Conservation (phyloP, 2,797 vertebrate genomes). For the Acanthiza pusilla region DNA sequence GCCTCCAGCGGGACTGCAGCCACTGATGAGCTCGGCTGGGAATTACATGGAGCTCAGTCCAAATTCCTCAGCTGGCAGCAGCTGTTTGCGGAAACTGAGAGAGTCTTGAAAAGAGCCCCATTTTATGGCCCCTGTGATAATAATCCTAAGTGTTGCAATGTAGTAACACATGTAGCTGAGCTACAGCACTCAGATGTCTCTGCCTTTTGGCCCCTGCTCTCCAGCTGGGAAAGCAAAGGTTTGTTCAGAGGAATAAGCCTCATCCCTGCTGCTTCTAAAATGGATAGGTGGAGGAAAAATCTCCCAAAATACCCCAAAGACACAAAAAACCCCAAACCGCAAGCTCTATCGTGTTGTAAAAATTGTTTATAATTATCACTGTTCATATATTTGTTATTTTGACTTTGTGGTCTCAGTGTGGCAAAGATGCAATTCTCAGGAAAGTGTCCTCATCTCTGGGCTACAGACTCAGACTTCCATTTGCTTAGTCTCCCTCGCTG, state of each 20-base stretch:
- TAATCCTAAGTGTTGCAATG: slow-evolving; percentile 15
- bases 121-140: slow-evolving; percentile 49
- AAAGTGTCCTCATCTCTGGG: neutral
- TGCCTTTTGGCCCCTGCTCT: neutral
- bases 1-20: neutral
- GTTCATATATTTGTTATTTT: neutral
- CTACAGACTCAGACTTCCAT: neutral
- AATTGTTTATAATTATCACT: neutral
- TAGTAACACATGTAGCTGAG: neutral
- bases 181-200: neutral
- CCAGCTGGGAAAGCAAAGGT: neutral
- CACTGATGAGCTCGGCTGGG: neutral
- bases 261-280: neutral
- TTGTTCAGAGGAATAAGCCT: neutral
- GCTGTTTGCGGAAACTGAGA: slow-evolving; percentile 13
- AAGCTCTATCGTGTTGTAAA: neutral
- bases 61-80: slow-evolving; percentile 56
- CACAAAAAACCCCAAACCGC: neutral
- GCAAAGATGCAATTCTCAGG: neutral
- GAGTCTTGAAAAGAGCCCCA: slow-evolving; percentile 5
- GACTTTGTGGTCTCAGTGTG: neutral
- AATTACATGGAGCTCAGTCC: neutral
- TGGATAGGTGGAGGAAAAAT: neutral
- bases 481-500: slow-evolving; percentile 13
- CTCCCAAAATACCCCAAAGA: neutral